phyloP scores from a whole-genome alignment of 2,888 invertebrate species.

The Ischnus inquisitorius region DNA sequence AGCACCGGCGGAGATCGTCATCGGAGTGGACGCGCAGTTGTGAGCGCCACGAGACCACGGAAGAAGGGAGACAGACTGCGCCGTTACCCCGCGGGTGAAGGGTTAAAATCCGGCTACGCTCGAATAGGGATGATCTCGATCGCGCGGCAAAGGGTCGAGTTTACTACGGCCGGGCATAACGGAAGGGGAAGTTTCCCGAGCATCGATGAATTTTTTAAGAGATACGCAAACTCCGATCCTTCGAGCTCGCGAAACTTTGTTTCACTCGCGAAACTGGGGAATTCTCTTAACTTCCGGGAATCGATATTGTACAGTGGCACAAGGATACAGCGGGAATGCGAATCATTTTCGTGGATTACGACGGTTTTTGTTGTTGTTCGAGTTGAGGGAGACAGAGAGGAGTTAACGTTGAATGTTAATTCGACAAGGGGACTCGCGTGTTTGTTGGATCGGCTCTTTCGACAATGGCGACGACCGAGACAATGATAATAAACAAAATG shows the following conservation, averaged over 20 bases:
- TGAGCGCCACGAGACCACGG: slow-evolving; percentile 66
- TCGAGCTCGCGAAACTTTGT: neutral
- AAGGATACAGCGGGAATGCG: neutral
- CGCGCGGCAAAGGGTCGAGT: slow-evolving; percentile 32
- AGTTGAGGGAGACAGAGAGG: neutral
- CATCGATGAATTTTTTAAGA: slow-evolving; percentile 78
- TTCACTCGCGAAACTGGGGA: neutral
- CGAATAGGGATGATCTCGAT: slow-evolving; percentile 55
- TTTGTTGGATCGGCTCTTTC: slow-evolving; percentile 19
- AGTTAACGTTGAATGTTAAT: neutral
- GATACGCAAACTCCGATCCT: slow-evolving; percentile 53
- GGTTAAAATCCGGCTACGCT: slow-evolving; percentile 74
- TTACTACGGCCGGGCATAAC: slow-evolving; percentile 29
- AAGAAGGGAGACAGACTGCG: slow-evolving; percentile 4
- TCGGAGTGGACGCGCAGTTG: slow-evolving; percentile 61
- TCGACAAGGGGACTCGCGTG: neutral
- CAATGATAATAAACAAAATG: slow-evolving; percentile 67
- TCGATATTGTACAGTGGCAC: neutral
- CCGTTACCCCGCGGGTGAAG: slow-evolving; percentile 67
- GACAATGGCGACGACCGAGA: slow-evolving; percentile 31
- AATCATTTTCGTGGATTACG: neutral
- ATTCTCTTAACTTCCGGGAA: neutral
- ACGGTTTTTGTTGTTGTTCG: neutral
- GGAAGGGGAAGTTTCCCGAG: slow-evolving; percentile 67
- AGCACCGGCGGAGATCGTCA: slow-evolving; percentile 53